Evolutionary conservation across 2,113 vertebrate species (phyloP).

Genomic region (Elaphurus davidianus): DNA sequence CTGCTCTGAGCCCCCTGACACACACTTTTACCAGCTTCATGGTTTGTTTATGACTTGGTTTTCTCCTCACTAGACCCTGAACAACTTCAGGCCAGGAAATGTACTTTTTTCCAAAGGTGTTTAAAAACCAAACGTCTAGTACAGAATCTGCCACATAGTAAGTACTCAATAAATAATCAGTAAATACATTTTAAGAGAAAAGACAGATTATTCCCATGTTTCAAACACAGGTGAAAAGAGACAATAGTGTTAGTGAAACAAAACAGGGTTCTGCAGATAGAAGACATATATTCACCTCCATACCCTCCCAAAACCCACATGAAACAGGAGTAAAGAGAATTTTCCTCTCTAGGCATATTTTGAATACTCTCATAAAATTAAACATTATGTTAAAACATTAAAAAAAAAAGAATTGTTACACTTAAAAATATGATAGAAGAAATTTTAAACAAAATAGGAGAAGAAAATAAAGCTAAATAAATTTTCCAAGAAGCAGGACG

Average conservation of each 20-base stretch:
- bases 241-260: neutral
- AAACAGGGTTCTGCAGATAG: neutral
- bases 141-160: neutral
- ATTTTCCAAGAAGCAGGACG: neutral
- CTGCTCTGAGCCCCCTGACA: neutral
- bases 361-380: neutral
- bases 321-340: neutral
- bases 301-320: neutral
- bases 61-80: neutral
- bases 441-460: neutral
- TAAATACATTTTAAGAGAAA: neutral
- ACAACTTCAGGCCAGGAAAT: neutral
- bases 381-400: neutral
- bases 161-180: neutral
- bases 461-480: neutral
- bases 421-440: neutral
- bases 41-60: neutral
- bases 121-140: constrained; percentile 17
- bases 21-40: neutral
- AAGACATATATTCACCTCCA: neutral
- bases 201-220: neutral
- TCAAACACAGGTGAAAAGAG: neutral
- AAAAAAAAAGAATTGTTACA: neutral
- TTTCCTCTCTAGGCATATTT: neutral
- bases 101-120: neutral